Percentiles rank a stretch among this genome's conserved stretches.
These are phyloP conservation scores for Artemia franciscana DNA, from an alignment of 1,140 invertebrate genomes.

Conservation along the genomic window DNA sequence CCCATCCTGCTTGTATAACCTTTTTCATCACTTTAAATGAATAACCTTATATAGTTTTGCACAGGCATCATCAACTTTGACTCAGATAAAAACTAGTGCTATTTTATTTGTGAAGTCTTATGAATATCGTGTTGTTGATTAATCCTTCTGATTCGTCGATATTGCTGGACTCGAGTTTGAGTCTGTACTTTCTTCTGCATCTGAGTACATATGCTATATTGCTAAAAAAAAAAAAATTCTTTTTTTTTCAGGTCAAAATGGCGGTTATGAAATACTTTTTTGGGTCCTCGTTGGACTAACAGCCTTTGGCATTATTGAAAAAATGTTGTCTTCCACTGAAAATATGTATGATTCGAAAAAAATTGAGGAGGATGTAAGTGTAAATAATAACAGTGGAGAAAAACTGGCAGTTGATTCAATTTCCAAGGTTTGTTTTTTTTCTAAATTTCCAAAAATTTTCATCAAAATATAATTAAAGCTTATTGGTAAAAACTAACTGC, in stretches of 20 bases:
- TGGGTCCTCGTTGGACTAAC: conserved; percentile 72
- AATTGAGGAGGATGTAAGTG: background rate
- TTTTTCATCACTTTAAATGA: too few species aligned
- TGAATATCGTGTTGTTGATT: too few species aligned
- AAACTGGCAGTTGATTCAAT: too few species aligned
- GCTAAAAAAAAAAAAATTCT: conserved; percentile 11
- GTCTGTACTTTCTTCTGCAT: background rate
- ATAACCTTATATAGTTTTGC: too few species aligned
- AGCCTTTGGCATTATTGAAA: conserved; percentile 76
- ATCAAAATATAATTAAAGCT: too few species aligned
- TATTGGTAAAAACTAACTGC: too few species aligned
- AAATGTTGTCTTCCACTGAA: conserved; percentile 32
- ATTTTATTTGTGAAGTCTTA: too few species aligned
- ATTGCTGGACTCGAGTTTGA: background rate
- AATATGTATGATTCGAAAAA: conserved; percentile 12
- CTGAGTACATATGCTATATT: background rate
- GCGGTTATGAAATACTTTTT: background rate
- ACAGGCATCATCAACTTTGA: too few species aligned
- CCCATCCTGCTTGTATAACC: too few species aligned
- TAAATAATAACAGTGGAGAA: background rate
- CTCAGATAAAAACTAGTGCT: too few species aligned
- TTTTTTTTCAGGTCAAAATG: background rate
- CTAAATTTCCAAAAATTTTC: too few species aligned
- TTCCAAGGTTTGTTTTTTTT: too few species aligned
- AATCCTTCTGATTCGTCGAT: background rate